These are phyloP conservation scores for Lasioglossum pauxillum DNA, from an alignment of 2,888 invertebrate species.

Conservation along the genomic window DNA sequence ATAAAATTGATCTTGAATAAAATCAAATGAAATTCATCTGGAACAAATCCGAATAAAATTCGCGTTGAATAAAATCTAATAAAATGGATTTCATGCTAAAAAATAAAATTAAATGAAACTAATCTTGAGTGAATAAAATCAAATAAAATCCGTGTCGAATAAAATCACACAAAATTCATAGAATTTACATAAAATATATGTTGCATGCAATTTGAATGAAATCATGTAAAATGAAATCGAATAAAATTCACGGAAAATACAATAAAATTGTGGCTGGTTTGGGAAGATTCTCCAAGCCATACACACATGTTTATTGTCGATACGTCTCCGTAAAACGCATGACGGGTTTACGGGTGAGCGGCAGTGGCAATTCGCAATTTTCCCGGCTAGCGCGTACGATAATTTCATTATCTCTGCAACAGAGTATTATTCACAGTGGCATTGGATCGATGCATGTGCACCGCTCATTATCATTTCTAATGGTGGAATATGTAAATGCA, in stretches of 20 bases:
- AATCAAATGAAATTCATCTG: too few relatives aligned
- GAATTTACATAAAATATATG: too few relatives aligned
- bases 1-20: too few relatives aligned
- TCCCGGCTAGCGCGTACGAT: slow-evolving; percentile 40
- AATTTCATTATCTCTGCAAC: slow-evolving; percentile 63
- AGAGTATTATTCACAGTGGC: slow-evolving; percentile 38
- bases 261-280: not conserved
- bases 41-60: too few relatives aligned
- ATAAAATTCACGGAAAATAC: not conserved
- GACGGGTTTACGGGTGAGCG: not conserved
- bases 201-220: not conserved
- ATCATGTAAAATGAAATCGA: not conserved
- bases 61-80: too few relatives aligned
- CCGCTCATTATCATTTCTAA: slow-evolving; percentile 59
- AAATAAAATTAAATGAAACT: too few relatives aligned
- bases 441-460: slow-evolving; percentile 16
- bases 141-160: too few relatives aligned
- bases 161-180: too few relatives aligned
- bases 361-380: slow-evolving; percentile 26
- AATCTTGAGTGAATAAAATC: too few relatives aligned
- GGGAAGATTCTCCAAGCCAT: too few relatives aligned
- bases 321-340: not conserved
- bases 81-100: too few relatives aligned
- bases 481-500: slow-evolving; percentile 45
- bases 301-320: not conserved